A percentile compares a stretch with the other conserved stretches of the same genome.
Evolutionary conservation across 2,888 invertebrate species (phyloP).

Genomic region (Eugnorisma glareosa): DNA sequence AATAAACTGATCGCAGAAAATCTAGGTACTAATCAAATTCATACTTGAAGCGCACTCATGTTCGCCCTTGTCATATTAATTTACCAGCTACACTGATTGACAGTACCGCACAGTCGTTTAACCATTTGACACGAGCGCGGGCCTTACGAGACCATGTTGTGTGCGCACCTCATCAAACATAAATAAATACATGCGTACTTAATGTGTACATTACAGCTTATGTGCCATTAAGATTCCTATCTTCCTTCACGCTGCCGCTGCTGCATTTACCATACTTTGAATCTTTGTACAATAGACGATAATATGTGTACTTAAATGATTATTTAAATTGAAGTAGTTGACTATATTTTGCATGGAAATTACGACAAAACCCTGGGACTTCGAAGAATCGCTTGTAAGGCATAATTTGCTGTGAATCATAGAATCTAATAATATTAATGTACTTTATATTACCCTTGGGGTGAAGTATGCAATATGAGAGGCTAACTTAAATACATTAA

Average conservation of each 20-base stretch:
- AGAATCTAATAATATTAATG: constrained; percentile 34
- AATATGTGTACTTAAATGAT: constrained; percentile 66
- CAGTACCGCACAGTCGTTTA: constrained; percentile 46
- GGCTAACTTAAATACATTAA: constrained; percentile 34
- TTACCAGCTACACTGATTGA: constrained; percentile 51
- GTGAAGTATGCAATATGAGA: constrained; percentile 21
- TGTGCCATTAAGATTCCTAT: constrained; percentile 78
- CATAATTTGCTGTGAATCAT: constrained; percentile 58
- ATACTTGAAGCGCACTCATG: constrained; percentile 3
- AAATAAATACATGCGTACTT: constrained; percentile 60
- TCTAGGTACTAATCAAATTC: constrained; percentile 6
- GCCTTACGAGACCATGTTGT: constrained; percentile 54
- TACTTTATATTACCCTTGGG: constrained; percentile 23
- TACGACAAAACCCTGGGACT: constrained; percentile 34
- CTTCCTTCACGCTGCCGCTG: constrained; percentile 71
- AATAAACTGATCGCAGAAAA: constrained; percentile 15
- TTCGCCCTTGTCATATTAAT: constrained; percentile 49
- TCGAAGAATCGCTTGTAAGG: constrained; percentile 32
- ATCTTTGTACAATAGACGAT: constrained; percentile 60
- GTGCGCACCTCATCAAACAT: constrained; percentile 58
- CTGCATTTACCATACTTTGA: constrained; percentile 58
- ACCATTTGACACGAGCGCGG: constrained; percentile 53
- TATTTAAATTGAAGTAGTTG: constrained; percentile 65
- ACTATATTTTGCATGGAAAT: constrained; percentile 62
- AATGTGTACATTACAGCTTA: constrained; percentile 65